Conservation (phyloP, 2,113 vertebrate species). For the Chrysochloris asiatica region DNA sequence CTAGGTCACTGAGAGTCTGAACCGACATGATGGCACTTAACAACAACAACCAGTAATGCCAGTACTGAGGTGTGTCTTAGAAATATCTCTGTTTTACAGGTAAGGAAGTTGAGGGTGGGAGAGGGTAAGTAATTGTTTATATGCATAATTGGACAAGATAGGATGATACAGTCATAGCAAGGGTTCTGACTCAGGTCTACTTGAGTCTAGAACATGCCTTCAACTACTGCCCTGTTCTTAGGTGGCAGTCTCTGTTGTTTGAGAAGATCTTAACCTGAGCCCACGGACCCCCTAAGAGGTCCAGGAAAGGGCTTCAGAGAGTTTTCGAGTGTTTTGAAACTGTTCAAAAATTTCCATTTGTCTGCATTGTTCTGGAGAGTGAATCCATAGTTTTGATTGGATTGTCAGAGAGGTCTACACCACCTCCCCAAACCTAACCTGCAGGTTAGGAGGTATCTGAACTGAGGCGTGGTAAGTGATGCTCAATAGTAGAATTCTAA, state of each 20-base stretch:
- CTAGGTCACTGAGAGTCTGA: too few relatives aligned
- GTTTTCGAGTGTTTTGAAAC: background rate
- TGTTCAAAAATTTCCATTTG: background rate
- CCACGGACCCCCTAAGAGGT: background rate
- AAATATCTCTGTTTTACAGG: background rate
- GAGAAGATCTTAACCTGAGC: background rate
- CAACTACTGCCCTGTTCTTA: background rate
- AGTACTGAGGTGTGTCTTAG: accelerated
- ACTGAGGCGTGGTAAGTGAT: background rate
- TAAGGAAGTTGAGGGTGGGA: background rate
- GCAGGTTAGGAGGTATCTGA: background rate
- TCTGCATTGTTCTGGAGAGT: background rate
- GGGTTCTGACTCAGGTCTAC: background rate
- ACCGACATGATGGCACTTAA: too few relatives aligned
- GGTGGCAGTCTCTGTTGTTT: accelerated
- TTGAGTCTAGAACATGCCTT: background rate
- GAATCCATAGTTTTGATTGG: background rate
- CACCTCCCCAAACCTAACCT: background rate
- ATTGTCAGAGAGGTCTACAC: background rate
- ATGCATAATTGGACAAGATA: too few relatives aligned
- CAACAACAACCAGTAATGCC: too few relatives aligned
- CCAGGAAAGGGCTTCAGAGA: background rate
- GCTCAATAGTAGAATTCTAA: background rate
- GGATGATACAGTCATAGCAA: background rate
- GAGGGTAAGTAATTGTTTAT: too few relatives aligned